Evolutionary conservation across 2,888 invertebrate genomes (phyloP).

Genomic region (Meteorus colon): DNA sequence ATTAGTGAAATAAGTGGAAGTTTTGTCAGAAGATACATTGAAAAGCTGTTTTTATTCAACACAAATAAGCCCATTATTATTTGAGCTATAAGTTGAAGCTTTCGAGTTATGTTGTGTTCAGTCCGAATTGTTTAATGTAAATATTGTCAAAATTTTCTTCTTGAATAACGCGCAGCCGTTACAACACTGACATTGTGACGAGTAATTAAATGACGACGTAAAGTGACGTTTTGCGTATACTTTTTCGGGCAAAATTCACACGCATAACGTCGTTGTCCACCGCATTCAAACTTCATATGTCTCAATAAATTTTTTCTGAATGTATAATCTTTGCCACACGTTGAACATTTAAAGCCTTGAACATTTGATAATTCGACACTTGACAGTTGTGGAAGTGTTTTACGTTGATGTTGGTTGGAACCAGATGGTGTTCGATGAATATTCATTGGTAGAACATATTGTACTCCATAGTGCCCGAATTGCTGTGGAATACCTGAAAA

Average conservation of each 20-base stretch:
- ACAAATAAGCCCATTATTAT: background rate
- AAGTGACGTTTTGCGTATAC: conserved; percentile 28
- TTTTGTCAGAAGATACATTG: background rate
- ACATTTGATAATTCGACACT: no score
- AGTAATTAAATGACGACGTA: conserved; percentile 27
- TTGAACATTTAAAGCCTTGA: background rate
- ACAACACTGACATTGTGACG: conserved; percentile 18
- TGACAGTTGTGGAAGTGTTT: no score
- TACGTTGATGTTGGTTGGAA: background rate
- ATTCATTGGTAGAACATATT: background rate
- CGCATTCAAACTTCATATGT: conserved; percentile 84
- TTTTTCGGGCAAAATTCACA: conserved; percentile 21
- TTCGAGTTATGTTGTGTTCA: background rate
- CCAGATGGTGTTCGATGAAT: no score
- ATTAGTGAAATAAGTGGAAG: background rate
- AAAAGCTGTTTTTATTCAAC: background rate
- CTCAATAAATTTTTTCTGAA: conserved; percentile 56
- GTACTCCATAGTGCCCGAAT: background rate
- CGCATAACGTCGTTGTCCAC: conserved; percentile 67
- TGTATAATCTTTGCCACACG: conserved; percentile 17
- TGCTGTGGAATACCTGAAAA: background rate
- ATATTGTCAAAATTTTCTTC: background rate
- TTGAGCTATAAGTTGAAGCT: background rate
- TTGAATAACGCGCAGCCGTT: no score
- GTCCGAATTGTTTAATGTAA: background rate